These are phyloP conservation scores for Hyalella azteca DNA, from an alignment of 2,888 invertebrate species.

Conservation along the genomic window DNA sequence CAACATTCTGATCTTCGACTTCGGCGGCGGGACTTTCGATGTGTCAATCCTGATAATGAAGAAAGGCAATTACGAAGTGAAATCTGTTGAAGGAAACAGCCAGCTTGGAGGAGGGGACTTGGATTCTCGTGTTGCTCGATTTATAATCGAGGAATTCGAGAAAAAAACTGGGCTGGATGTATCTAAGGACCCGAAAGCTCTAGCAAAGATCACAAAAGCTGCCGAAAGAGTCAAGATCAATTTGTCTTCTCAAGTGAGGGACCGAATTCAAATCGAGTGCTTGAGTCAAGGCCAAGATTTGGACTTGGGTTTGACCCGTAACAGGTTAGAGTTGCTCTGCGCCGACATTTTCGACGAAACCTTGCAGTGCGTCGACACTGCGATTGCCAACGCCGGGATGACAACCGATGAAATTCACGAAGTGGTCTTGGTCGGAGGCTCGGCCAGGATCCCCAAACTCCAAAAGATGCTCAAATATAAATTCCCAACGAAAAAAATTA, in stretches of 20 bases:
- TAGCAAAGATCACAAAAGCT: background rate
- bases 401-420: conserved; percentile 61
- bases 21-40: conserved; percentile 30
- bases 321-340: background rate
- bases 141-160: background rate
- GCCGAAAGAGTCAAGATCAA: background rate
- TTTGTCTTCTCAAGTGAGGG: background rate
- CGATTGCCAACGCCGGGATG: conserved; percentile 62
- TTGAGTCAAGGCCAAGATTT: background rate
- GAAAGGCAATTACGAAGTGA: background rate
- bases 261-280: background rate
- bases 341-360: background rate
- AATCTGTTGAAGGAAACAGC: background rate
- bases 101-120: conserved; percentile 1
- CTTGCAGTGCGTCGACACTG: conserved; percentile 5
- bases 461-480: conserved; percentile 72
- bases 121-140: background rate
- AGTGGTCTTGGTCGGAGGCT: conserved; percentile 74
- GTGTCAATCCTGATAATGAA: background rate
- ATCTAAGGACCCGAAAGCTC: background rate
- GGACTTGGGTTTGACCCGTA: background rate
- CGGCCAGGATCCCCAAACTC: conserved; percentile 76
- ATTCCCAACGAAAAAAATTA: conserved; percentile 72
- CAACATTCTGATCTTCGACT: conserved; percentile 23
- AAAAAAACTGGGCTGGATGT: background rate